A percentile compares a stretch with the other conserved stretches of the same genome.
These are phyloP conservation scores for Oxytorus armatus DNA, from an alignment of 2,888 invertebrate species.

Conservation along the genomic window DNA sequence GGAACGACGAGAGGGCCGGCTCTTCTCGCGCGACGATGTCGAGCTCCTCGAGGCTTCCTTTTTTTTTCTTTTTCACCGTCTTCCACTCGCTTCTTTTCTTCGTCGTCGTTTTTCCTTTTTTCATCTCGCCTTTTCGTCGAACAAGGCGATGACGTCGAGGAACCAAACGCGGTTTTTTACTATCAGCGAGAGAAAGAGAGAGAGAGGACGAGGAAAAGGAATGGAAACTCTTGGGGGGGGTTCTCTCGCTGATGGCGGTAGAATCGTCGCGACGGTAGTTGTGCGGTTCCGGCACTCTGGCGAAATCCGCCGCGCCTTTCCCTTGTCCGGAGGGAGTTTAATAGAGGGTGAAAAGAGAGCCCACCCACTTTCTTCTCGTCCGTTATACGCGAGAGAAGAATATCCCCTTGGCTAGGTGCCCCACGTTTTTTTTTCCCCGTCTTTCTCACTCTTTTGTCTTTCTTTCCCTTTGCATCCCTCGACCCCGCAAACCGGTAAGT, in stretches of 20 bases:
- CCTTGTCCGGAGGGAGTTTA: conserved; percentile 85
- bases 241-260: conserved; percentile 46
- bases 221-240: conserved; percentile 73
- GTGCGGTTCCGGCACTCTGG: conserved; percentile 69
- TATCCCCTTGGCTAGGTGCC: conserved; percentile 56
- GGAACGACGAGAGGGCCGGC: conserved; percentile 49
- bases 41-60: conserved; percentile 41
- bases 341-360: conserved; percentile 84
- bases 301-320: conserved; percentile 85
- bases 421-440: conserved; percentile 50
- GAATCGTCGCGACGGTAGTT: conserved; percentile 46
- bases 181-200: conserved; percentile 69
- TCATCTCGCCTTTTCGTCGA: conserved; percentile 54
- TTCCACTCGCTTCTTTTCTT: conserved; percentile 56
- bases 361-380: conserved; percentile 73
- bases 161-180: conserved; percentile 74
- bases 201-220: conserved; percentile 66
- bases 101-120: conserved; percentile 61
- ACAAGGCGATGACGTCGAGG: conserved; percentile 48
- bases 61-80: conserved; percentile 32
- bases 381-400: conserved; percentile 27
- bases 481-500: conserved; percentile 36
- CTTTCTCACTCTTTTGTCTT: conserved; percentile 53
- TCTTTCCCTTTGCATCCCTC: conserved; percentile 18
- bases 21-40: conserved; percentile 54